Base-by-base conservation (phyloP, 2,113 vertebrate genomes). In the Melanocharis versteri region DNA sequence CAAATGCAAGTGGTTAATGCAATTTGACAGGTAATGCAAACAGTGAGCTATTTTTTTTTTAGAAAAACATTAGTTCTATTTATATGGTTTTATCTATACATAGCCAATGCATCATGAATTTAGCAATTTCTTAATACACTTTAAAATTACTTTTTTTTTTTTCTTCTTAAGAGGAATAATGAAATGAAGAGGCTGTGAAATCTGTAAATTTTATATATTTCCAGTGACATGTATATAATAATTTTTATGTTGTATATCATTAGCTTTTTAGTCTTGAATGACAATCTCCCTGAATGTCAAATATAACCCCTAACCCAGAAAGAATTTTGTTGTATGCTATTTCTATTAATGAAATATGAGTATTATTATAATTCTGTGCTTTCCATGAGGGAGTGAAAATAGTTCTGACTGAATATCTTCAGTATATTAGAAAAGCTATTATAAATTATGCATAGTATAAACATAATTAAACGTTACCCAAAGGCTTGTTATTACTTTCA, bases 391-490 rank as follows among this genome's bases (percentile, higher is more conserved):
- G 93, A 83, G 20, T 39, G 62, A 51, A 64, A 64, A 48, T 64
- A 86, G 28, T 57, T 66, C 69, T 83, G 47, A 58, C 39, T 65
- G 58, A 83, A 78, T 64, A 92, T 57, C 37, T 75, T 86, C 72
- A 79, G 31, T 77, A 53, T 71, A 68, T 81, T 92, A 88, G 76
- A 89, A 92, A 80, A 94, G 19, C 12, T 87, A 22, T 90, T 83
- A 68, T 84, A 90, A 96, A 92, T 87, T 90, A 92, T 75, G 56
- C 83, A 93, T 47, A 81, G 10, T 45, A 54, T 81, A 95, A 73
- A 69, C 60, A 61, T 77, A 95, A 94, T 94, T 94, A 96, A 93
- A 92, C 31, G 57, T 86, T 87, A 81, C 35, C 64, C 56, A 56
- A 66, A 93, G 69, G 35, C 22, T 94, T 90, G 33, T 73, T 37